Evolutionary conservation across 2,888 invertebrate genomes (phyloP).

Genomic region (Drosophila setosimentum): DNA sequence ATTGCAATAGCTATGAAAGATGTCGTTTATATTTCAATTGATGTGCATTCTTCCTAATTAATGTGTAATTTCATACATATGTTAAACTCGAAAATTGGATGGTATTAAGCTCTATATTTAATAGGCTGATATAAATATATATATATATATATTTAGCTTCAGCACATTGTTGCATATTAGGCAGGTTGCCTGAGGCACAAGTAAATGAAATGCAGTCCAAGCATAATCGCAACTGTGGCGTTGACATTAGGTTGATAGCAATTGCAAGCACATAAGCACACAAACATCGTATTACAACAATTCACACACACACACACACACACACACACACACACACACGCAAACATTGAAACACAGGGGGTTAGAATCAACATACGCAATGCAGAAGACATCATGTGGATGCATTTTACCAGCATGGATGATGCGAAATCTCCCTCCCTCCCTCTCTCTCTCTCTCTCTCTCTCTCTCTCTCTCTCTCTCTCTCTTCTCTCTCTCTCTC

Average conservation of each 20-base stretch:
- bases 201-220: conserved; percentile 43
- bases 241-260: conserved; percentile 65
- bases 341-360: neutral
- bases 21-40: neutral
- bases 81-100: conserved; percentile 7
- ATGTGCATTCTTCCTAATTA: neutral
- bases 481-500: neutral
- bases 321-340: conserved; percentile 4
- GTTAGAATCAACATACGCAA: conserved; percentile 31
- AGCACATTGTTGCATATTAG: conserved; percentile 22
- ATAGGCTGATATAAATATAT: neutral
- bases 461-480: neutral
- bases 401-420: conserved; percentile 39
- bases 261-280: conserved; percentile 46
- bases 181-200: conserved; percentile 2
- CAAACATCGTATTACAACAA: conserved; percentile 48
- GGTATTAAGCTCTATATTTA: neutral
- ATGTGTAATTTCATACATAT: neutral
- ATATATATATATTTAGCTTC: conserved; percentile 12
- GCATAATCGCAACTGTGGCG: conserved; percentile 52
- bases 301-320: conserved; percentile 14
- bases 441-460: no score
- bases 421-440: neutral
- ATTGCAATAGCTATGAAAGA: neutral
- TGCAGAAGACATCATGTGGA: conserved; percentile 51